phyloP scores from a whole-genome alignment of 53 echinoderm and acorn worm species.

The Crossaster papposus region DNA sequence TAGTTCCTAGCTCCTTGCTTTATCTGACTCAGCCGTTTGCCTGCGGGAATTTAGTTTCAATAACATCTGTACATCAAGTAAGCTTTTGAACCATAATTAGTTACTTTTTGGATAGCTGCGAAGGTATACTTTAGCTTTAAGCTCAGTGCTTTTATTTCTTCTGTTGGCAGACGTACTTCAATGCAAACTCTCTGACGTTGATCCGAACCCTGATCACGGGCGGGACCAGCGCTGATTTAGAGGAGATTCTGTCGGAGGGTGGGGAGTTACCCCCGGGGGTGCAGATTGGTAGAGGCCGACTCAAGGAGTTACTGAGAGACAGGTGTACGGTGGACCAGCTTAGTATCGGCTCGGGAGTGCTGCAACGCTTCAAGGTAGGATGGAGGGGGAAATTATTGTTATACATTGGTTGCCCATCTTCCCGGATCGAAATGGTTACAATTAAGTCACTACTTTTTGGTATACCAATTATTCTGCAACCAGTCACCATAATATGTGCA shows the following conservation, averaged over 20 bases:
- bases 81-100: no score
- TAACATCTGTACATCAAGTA: no score
- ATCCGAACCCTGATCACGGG: slow-evolving; percentile 95
- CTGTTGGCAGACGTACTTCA: slow-evolving; percentile 88
- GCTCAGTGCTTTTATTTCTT: not conserved
- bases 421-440: no score
- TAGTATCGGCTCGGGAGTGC: slow-evolving; percentile 85
- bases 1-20: slow-evolving; percentile 24
- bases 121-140: not conserved
- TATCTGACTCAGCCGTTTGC: slow-evolving; percentile 98
- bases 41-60: no score
- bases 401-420: no score
- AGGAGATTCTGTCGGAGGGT: slow-evolving; percentile 95
- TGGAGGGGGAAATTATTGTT: no score
- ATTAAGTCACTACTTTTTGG: no score
- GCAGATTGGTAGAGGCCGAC: slow-evolving; percentile 72
- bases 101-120: no score
- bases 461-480: no score
- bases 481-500: no score
- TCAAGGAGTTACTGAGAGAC: slow-evolving; percentile 86
- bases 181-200: slow-evolving; percentile 93
- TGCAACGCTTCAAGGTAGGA: slow-evolving; percentile 82
- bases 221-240: slow-evolving; percentile 93
- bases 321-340: slow-evolving; percentile 94
- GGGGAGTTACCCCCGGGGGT: slow-evolving; percentile 86